phyloP scores from a whole-genome alignment of 2,113 vertebrate genomes.

The Melanerpes aurifrons region DNA sequence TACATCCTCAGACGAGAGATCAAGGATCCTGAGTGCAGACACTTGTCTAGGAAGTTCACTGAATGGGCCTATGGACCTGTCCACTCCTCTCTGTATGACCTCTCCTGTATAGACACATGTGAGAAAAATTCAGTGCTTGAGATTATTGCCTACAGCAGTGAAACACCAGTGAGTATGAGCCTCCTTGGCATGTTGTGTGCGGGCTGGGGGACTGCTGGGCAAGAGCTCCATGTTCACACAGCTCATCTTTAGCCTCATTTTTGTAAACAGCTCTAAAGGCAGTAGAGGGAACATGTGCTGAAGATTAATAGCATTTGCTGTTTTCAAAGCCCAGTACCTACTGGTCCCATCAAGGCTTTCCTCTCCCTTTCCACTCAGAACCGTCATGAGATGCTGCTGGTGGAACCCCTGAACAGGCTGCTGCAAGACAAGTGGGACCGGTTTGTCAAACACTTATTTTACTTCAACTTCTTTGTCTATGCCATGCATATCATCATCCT shows the following conservation, averaged over 20 bases:
- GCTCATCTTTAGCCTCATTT: neutral
- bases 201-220: neutral
- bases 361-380: conserved; percentile 77
- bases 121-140: conserved; percentile 90
- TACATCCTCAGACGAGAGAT: conserved; percentile 94
- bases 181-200: neutral
- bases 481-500: conserved; percentile 86
- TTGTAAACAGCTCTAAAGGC: neutral
- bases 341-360: neutral
- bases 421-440: conserved; percentile 93
- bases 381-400: conserved; percentile 92
- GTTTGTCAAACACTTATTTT: conserved; percentile 88
- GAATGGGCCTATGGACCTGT: conserved; percentile 98
- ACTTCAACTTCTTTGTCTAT: conserved; percentile 89
- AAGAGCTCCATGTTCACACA: neutral
- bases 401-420: conserved; percentile 87
- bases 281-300: neutral
- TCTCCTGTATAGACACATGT: conserved; percentile 87
- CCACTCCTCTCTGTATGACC: conserved; percentile 92
- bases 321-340: neutral
- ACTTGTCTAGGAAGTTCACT: conserved; percentile 95
- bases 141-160: conserved; percentile 89
- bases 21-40: conserved; percentile 82
- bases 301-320: neutral
- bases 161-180: conserved; percentile 87